Conservation (phyloP, 2,888 invertebrate genomes). For the Drosophila peninsularis region DNA sequence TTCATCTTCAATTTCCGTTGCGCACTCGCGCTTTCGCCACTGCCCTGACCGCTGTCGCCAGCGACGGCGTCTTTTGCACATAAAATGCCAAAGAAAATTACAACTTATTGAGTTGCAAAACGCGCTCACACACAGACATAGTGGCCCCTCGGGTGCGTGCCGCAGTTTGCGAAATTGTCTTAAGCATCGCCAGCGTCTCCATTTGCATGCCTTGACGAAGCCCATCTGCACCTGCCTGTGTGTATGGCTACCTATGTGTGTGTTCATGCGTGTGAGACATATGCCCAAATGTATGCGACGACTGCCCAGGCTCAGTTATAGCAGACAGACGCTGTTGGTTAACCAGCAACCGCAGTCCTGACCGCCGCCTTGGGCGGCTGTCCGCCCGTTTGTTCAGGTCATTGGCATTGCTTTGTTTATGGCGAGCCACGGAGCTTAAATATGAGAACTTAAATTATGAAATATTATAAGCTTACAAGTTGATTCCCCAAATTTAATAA, state of each 20-base stretch:
- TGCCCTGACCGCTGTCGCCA: slow-evolving; percentile 22
- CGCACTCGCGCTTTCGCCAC: slow-evolving; percentile 54
- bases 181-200: slow-evolving; percentile 27
- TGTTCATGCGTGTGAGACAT: slow-evolving; percentile 20
- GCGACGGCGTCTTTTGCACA: slow-evolving; percentile 35
- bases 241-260: background rate
- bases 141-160: slow-evolving; percentile 54
- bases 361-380: slow-evolving; percentile 24
- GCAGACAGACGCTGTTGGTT: slow-evolving; percentile 42
- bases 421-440: slow-evolving; percentile 7
- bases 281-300: slow-evolving; percentile 51
- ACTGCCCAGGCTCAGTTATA: slow-evolving; percentile 54
- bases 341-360: slow-evolving; percentile 45
- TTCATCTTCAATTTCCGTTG: slow-evolving; percentile 77
- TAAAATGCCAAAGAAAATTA: slow-evolving; percentile 72
- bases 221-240: slow-evolving; percentile 52
- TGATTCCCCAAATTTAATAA: background rate
- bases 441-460: background rate
- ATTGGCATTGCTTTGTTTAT: slow-evolving; percentile 50
- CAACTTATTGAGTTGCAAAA: slow-evolving; percentile 77
- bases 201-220: slow-evolving; percentile 61
- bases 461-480: background rate
- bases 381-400: slow-evolving; percentile 40
- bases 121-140: slow-evolving; percentile 38
- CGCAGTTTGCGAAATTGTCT: slow-evolving; percentile 36